These are phyloP conservation scores for Oostethus manadensis DNA, from an alignment of 2,113 vertebrate species.

Conservation along the genomic window DNA sequence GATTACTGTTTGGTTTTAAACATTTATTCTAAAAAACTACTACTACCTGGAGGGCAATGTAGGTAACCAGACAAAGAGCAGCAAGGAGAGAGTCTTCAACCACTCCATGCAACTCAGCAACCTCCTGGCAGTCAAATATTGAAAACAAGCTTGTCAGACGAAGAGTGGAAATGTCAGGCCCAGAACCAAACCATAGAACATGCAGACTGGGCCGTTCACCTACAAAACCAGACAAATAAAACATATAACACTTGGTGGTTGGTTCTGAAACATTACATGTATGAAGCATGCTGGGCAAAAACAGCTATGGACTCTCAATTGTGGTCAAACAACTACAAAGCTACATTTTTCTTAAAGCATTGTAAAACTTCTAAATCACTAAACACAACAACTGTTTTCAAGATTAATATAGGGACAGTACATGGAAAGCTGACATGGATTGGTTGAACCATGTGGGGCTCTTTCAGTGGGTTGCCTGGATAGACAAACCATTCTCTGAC, in stretches of 20 bases:
- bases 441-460: slow-evolving; percentile 79
- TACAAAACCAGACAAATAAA: slow-evolving; percentile 29
- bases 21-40: background rate
- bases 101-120: slow-evolving; percentile 61
- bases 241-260: background rate
- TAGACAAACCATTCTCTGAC: slow-evolving; percentile 94
- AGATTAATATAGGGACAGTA: slow-evolving; percentile 47
- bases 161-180: slow-evolving; percentile 63
- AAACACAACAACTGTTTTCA: background rate
- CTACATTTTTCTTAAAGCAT: background rate
- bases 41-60: slow-evolving; percentile 82
- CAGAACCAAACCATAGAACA: slow-evolving; percentile 79
- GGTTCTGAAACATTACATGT: background rate
- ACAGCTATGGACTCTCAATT: background rate
- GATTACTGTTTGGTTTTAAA: background rate
- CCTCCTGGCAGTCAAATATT: slow-evolving; percentile 79
- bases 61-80: slow-evolving; percentile 81
- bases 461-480: slow-evolving; percentile 79
- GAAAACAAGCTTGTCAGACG: slow-evolving; percentile 76
- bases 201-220: slow-evolving; percentile 72
- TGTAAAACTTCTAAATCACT: background rate
- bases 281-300: background rate
- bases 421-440: slow-evolving; percentile 70
- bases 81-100: slow-evolving; percentile 73
- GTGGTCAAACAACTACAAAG: too few relatives aligned